phyloP scores from a whole-genome alignment of 2,797 vertebrate species.

The Notoglanidium macrostoma region DNA sequence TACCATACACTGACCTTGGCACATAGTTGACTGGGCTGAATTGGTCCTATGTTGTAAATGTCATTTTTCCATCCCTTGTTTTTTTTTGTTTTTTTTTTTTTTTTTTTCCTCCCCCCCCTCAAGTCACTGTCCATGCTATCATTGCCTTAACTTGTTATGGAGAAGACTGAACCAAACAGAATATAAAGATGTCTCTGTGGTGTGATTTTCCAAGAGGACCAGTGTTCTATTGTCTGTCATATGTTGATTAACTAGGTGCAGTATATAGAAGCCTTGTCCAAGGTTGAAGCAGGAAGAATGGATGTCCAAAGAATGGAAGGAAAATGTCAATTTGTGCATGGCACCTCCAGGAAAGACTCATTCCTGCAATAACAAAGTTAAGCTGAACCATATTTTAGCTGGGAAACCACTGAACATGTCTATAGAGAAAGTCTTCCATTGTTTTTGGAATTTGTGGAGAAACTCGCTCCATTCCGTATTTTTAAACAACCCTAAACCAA shows the following conservation, averaged over 20 bases:
- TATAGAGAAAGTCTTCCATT: conserved; percentile 35
- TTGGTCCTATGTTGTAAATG: conserved; percentile 22
- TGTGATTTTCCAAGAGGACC: conserved; percentile 18
- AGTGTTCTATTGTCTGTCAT: conserved; percentile 31
- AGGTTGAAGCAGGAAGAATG: conserved; percentile 44
- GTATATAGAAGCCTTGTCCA: conserved; percentile 34
- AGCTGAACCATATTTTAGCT: conserved; percentile 61
- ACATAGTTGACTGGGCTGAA: conserved; percentile 8
- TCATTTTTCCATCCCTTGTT: not conserved
- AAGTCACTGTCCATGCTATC: conserved; percentile 9
- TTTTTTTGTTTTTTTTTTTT: not conserved
- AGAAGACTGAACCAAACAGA: conserved; percentile 19
- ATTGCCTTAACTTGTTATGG: conserved; percentile 13
- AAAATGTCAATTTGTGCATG: conserved; percentile 58
- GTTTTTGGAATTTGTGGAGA: conserved; percentile 40
- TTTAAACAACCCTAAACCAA: not conserved
- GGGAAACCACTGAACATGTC: conserved; percentile 28
- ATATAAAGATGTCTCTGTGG: conserved; percentile 39
- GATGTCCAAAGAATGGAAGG: conserved; percentile 59
- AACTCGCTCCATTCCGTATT: not conserved
- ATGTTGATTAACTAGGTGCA: conserved; percentile 39
- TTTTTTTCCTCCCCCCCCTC: not conserved
- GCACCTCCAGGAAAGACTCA: conserved; percentile 66
- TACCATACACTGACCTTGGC: conserved; percentile 32
- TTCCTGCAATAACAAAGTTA: conserved; percentile 68